Base-by-base conservation (phyloP, 1,140 invertebrate genomes). In the Muscidifurax raptorellus region DNA sequence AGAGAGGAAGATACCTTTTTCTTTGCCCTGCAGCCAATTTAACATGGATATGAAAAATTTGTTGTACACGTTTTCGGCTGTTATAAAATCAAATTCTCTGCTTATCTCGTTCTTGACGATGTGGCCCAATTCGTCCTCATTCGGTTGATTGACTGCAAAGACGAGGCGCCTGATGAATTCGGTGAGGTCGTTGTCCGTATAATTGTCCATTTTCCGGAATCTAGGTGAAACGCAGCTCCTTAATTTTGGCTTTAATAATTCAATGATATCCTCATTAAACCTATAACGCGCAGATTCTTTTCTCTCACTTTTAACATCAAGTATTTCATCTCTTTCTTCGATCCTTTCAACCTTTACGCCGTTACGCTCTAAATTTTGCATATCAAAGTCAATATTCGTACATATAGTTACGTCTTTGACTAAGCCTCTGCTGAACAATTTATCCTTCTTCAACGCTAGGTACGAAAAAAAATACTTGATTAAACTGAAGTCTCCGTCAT, bases 141-240 rank as follows among this genome's bases (percentile, higher is more conserved):
- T 76, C 1, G 74, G 74, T 47, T 76, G 74, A 27, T 76, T 76
- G 0, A 76, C 74, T 25, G 74, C 74, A 25, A 76, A 76, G 1
- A 76, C n/a, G 0, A 76, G 25, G 1, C 30, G 5, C 0, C 25
- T 22, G 0, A 76, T 40, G 9, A 76, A 76, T 2, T 47, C 44
- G 1, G 1, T 3, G 12, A 47, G 1, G 9, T 76, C 74, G 10
- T 44, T 47, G 1, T 40, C 36, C 27, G 32, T 47, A 6, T 22
- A 22, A 22, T 76, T 27, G 1, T 40, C n/a, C 0, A 6, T 18
- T 76, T 47, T 76, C 4, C 13, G 15, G 2, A 47, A 47, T 47
- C 15, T 18, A 18, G 44, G 44, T 10, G 44, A 47, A 15, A 2
- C 2, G 44, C 4, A 47, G 4, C 15, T 47, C 15, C 15, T 18